phyloP scores from a whole-genome alignment of 2,113 vertebrate species.

The Amblyopsis rosae region DNA sequence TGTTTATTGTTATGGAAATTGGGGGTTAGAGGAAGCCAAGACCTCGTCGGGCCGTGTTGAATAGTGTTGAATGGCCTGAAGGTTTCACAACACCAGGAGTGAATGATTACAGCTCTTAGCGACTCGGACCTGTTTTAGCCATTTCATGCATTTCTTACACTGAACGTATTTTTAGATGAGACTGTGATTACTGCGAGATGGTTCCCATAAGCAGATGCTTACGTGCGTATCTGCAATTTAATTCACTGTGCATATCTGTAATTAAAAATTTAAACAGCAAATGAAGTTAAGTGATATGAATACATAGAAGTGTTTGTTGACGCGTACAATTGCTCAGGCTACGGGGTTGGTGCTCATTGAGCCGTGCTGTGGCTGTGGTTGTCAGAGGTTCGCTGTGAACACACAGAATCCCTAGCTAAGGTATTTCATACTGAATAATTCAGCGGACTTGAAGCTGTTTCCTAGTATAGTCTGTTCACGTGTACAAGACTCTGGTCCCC shows the following conservation, averaged over 20 bases:
- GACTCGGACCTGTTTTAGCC: too few relatives aligned
- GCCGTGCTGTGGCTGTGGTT: too few relatives aligned
- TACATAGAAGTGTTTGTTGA: too few relatives aligned
- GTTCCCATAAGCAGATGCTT: background rate
- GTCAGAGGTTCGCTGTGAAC: too few relatives aligned
- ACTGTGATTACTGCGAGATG: too few relatives aligned
- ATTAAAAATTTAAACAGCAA: background rate
- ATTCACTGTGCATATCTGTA: background rate
- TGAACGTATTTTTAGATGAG: too few relatives aligned
- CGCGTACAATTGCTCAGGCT: too few relatives aligned
- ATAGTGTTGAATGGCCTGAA: constrained; percentile 53
- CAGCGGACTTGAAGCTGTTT: background rate
- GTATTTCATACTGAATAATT: too few relatives aligned
- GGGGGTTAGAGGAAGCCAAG: constrained; percentile 43
- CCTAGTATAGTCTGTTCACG: background rate
- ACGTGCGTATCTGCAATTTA: background rate
- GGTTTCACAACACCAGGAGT: background rate
- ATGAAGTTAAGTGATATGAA: too few relatives aligned
- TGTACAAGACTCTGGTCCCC: background rate
- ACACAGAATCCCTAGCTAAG: too few relatives aligned
- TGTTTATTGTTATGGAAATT: constrained; percentile 67
- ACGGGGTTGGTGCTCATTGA: too few relatives aligned
- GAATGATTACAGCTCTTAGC: background rate
- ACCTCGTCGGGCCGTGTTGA: constrained; percentile 40
- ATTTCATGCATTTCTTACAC: too few relatives aligned